A percentile compares a stretch with the other conserved stretches of the same genome.
Conservation (phyloP, 2,888 invertebrate species). For the Ptychoptera contaminata region DNA sequence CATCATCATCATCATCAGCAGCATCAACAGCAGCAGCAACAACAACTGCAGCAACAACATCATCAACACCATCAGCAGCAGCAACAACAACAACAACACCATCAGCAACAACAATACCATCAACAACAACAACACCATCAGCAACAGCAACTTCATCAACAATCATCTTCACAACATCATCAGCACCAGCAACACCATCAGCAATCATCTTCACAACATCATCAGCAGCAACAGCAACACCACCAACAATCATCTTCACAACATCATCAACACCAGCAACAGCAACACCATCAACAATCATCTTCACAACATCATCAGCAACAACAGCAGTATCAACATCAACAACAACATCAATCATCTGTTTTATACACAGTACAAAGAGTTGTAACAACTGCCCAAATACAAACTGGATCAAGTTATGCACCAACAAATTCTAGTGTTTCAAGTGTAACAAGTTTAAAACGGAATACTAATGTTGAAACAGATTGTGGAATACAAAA, state of each 20-base stretch:
- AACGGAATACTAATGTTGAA: conserved; percentile 17
- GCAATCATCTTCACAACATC: conserved; percentile 14
- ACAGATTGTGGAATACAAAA: conserved; percentile 18
- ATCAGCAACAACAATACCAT: conserved; percentile 15
- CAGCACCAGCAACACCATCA: conserved; percentile 13
- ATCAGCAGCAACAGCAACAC: conserved; percentile 16
- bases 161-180: conserved; percentile 13
- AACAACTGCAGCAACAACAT: conserved; percentile 12
- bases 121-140: conserved; percentile 15
- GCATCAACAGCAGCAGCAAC: conserved; percentile 12
- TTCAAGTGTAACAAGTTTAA: conserved; percentile 27
- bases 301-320: conserved; percentile 7
- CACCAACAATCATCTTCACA: conserved; percentile 15
- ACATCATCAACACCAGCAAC: conserved; percentile 10
- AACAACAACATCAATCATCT: conserved; percentile 17
- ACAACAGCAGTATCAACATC: conserved; percentile 9
- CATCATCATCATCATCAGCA: conserved; percentile 14
- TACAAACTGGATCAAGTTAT: conserved; percentile 26
- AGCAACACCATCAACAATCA: conserved; percentile 8
- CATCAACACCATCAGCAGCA: conserved; percentile 12
- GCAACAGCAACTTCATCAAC: conserved; percentile 15
- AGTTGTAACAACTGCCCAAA: conserved; percentile 30
- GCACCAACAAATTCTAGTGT: conserved; percentile 29
- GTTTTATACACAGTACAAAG: conserved; percentile 30
- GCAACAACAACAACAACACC: conserved; percentile 13